Conservation (phyloP, 2,888 invertebrate species). For the Lithophane ornitopus region DNA sequence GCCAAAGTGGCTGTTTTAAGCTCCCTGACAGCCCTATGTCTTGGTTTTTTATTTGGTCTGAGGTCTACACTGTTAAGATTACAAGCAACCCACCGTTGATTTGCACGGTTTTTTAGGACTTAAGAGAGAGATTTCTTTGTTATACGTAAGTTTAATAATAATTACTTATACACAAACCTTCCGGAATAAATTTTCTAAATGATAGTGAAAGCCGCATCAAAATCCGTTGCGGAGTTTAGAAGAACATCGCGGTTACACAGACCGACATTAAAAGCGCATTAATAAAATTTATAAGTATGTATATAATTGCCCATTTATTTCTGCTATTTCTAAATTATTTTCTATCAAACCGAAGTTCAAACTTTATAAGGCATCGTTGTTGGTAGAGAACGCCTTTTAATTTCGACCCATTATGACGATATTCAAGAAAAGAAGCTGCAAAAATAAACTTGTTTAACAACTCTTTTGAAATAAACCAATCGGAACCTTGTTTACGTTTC, state of each 20-base stretch:
- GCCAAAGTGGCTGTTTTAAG: too few species aligned
- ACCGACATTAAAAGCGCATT: background rate
- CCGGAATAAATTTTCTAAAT: background rate
- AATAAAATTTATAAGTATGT: background rate
- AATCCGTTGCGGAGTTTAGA: background rate
- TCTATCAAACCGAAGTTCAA: background rate
- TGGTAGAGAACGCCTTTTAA: background rate
- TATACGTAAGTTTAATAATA: background rate
- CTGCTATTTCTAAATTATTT: background rate
- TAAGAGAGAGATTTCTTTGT: background rate
- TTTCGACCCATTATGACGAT: background rate
- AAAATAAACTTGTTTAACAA: too few species aligned
- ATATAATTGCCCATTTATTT: background rate
- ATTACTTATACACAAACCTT: background rate
- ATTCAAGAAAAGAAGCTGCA: background rate
- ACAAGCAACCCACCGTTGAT: background rate
- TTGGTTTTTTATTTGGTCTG: too few species aligned
- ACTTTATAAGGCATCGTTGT: background rate
- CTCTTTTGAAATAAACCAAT: constrained; percentile 3
- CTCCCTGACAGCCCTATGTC: too few species aligned
- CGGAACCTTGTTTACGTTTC: background rate
- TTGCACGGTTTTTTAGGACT: background rate
- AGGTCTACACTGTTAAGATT: background rate
- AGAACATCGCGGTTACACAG: background rate
- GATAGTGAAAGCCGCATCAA: background rate